phyloP scores from a whole-genome alignment of 2,113 vertebrate genomes.

The Phyllostomus discolor region DNA sequence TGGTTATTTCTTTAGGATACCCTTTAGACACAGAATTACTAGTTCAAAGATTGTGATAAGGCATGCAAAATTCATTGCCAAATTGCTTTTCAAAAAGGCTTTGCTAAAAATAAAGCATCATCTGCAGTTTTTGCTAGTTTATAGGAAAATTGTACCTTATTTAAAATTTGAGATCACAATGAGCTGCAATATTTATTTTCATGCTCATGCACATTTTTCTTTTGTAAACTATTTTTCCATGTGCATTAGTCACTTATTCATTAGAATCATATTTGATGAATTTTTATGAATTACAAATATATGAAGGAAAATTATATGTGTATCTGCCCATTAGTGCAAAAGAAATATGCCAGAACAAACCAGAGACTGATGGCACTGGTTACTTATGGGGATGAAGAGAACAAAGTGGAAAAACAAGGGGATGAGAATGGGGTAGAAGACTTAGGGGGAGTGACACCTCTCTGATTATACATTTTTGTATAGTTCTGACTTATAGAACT shows the following conservation, averaged over 20 bases:
- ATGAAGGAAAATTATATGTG: neutral
- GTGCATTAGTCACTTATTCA: neutral
- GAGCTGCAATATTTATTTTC: neutral
- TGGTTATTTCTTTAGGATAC: neutral
- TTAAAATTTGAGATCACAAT: neutral
- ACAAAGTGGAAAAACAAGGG: neutral
- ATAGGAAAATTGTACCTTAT: neutral
- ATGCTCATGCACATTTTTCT: neutral
- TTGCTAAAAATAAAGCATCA: neutral
- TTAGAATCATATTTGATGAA: neutral
- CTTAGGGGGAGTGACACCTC: neutral
- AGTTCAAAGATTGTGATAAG: neutral
- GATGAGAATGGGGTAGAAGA: neutral
- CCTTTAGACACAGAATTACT: neutral
- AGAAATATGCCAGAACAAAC: neutral
- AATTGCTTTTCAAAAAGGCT: neutral
- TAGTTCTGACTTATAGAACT: too few relatives aligned
- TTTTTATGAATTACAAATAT: neutral
- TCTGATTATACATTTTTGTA: neutral
- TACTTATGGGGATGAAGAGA: neutral
- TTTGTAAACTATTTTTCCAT: neutral
- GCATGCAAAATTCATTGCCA: neutral
- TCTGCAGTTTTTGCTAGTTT: neutral
- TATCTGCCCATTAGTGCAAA: neutral
- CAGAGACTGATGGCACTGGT: neutral